Percentiles rank a stretch among this genome's conserved stretches.
These are phyloP conservation scores for Podotricha telesiphe DNA, from an alignment of 2,888 invertebrate species.

Conservation along the genomic window DNA sequence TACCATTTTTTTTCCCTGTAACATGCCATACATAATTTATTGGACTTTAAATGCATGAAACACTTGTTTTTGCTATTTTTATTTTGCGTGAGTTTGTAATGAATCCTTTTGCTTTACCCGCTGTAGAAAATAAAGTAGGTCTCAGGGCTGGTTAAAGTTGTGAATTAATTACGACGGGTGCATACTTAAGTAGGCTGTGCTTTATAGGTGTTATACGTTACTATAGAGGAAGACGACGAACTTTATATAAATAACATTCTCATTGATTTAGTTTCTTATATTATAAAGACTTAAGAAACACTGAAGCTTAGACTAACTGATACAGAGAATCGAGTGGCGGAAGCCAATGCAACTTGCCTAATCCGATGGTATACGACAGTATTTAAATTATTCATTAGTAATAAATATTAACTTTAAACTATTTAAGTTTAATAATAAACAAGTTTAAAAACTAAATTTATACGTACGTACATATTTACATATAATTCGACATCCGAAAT, in stretches of 20 bases:
- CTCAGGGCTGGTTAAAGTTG: slow-evolving; percentile 36
- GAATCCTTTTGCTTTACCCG: slow-evolving; percentile 33
- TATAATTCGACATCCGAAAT: too few species aligned
- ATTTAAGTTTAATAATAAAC: too few species aligned
- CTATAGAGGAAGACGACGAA: neutral
- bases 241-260: neutral
- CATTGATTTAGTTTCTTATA: neutral
- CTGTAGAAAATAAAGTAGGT: slow-evolving; percentile 40
- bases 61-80: slow-evolving; percentile 19
- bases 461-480: too few species aligned
- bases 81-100: slow-evolving; percentile 34
- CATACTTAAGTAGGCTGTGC: slow-evolving; percentile 35
- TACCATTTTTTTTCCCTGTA: neutral
- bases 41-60: slow-evolving; percentile 12
- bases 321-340: too few species aligned
- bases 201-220: slow-evolving; percentile 27
- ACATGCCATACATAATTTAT: neutral
- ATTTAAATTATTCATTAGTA: too few species aligned
- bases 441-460: too few species aligned
- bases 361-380: too few species aligned
- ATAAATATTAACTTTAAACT: too few species aligned
- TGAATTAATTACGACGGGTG: slow-evolving; percentile 41
- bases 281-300: too few species aligned
- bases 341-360: too few species aligned
- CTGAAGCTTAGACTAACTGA: too few species aligned